phyloP scores from a whole-genome alignment of 2,797 vertebrate genomes.

The Mionectes olivaceus region DNA sequence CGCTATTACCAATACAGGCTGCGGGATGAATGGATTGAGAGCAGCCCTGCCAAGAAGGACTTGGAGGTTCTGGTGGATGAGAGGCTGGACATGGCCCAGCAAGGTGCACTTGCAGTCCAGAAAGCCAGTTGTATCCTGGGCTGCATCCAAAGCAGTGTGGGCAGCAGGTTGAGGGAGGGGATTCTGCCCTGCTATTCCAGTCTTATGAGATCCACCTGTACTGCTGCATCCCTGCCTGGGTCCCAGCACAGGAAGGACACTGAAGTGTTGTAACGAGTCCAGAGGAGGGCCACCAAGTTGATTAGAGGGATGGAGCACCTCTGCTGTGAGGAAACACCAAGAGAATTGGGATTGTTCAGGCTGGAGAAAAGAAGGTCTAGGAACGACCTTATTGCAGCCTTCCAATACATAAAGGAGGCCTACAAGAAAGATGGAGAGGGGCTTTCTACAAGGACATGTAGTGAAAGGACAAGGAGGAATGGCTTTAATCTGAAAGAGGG shows the following conservation, averaged over 20 bases:
- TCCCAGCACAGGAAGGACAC: not conserved
- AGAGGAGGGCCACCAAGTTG: not conserved
- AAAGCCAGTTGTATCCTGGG: not conserved
- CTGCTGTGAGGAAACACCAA: not conserved
- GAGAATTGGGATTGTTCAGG: not conserved
- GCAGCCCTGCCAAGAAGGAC: not conserved
- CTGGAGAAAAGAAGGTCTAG: not conserved
- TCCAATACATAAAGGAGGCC: not conserved
- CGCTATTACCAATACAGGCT: fast-evolving
- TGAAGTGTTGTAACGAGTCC: not conserved
- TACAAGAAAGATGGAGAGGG: not conserved
- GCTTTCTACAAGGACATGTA: not conserved
- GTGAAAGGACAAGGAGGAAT: not conserved
- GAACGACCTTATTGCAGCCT: not conserved
- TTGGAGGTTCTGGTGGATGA: not conserved
- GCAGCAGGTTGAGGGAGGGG: not conserved
- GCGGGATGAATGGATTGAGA: not conserved
- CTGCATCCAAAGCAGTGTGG: fast-evolving
- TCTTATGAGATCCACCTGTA: not conserved
- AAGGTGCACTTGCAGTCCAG: not conserved
- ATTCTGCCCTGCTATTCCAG: not conserved
- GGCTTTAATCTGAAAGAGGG: not conserved
- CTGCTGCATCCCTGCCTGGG: fast-evolving
- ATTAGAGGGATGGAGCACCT: not conserved
- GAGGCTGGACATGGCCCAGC: not conserved